Base-by-base conservation (phyloP, 2,797 vertebrate genomes). In the Sciurus vulgaris region DNA sequence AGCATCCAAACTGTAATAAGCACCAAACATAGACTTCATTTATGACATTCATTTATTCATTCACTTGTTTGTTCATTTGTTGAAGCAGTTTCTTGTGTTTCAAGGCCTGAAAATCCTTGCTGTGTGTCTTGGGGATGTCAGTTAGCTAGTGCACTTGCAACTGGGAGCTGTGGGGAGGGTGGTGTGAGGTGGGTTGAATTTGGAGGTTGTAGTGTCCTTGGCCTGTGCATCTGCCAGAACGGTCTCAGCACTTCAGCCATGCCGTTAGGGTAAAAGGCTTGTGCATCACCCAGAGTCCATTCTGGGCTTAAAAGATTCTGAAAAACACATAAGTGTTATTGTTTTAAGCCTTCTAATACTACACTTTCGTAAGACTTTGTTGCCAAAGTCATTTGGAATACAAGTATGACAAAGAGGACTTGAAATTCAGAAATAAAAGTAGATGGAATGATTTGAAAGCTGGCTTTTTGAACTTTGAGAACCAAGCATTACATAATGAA, bases 351-450 rank as follows among this genome's bases (percentile, higher is more conserved):
- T 77, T 35, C 30, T 5, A 38, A 59, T n/a, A 26, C 54, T 77
- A 5, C 20, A 20, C 14, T 83, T 86, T 49, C 51, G 2, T 93
- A 77, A 88, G 65, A 74, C 28, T 56, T 72, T 11, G 8, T 35
- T 77, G 51, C 47, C 79, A 89, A 20, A 26, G 11, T 81, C 4
- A 5, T 73, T 73, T 87, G 78, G 28, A 17, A 54, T 73, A 76
- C 26, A 79, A 89, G 22, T 0, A 1, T 93, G 47, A 84, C 35
- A 89, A 89, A 94, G n/a, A 35, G 8, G 6, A 70, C 89, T 83
- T 90, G 54, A 90, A 96, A 88, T 78, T 82, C 61, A 85, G 33
- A 76, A 92, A 83, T 79, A 67, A 28, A 6, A 51, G 35, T 63
- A 59, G 26, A 51, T 90, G 14, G 11, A 65, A 78, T 74, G 76